Percentiles rank a stretch among this genome's conserved stretches.
Conservation (phyloP, 2,797 vertebrate species). For the Paratrypauchen microcephalus region DNA sequence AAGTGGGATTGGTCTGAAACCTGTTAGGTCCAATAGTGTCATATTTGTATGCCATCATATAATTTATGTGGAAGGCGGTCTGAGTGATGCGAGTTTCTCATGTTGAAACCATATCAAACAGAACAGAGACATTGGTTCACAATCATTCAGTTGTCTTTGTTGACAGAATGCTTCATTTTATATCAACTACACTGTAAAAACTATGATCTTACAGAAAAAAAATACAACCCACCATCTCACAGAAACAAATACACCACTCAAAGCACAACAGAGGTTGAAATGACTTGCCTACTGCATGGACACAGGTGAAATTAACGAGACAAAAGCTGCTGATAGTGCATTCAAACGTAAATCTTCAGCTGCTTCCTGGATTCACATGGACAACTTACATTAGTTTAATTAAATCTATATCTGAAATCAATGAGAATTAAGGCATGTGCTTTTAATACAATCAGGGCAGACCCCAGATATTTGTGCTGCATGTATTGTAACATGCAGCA, state of each 20-base stretch:
- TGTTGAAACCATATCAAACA: not conserved
- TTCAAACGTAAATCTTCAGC: slow-evolving; percentile 8
- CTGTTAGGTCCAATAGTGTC: not conserved
- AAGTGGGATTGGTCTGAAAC: no score
- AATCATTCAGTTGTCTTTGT: not conserved
- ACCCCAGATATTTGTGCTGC: not conserved
- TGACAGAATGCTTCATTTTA: not conserved
- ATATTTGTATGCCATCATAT: not conserved
- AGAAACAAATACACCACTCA: not conserved
- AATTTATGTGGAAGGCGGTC: not conserved
- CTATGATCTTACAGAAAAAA: not conserved
- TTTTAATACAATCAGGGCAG: not conserved
- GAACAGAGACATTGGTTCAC: not conserved
- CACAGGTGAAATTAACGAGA: not conserved
- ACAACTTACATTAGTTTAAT: slow-evolving; percentile 13
- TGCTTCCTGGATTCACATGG: not conserved
- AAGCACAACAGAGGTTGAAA: not conserved
- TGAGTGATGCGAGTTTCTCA: not conserved
- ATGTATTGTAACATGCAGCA: not conserved
- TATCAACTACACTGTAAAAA: not conserved
- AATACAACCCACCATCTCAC: not conserved
- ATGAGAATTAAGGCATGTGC: slow-evolving; percentile 9
- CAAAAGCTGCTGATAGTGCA: not conserved
- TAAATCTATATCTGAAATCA: slow-evolving; percentile 9
- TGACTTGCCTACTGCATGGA: not conserved